Conservation (phyloP, 2,888 invertebrate species). For the Saturnia japonica region DNA sequence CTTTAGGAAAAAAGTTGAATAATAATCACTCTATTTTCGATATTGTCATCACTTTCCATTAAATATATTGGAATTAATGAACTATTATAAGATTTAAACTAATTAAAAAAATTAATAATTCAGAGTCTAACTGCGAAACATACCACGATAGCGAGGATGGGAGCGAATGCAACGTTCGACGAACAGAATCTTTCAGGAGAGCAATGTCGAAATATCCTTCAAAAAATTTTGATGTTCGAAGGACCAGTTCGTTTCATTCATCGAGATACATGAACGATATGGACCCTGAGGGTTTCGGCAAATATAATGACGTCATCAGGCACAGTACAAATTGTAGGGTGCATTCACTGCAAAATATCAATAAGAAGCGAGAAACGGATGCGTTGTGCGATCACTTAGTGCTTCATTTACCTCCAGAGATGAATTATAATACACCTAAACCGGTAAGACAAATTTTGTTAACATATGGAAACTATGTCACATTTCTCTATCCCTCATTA, state of each 20-base stretch:
- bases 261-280: conserved; percentile 62
- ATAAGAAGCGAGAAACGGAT: conserved; percentile 67
- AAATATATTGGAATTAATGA: neutral
- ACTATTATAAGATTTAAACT: neutral
- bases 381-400: conserved; percentile 68
- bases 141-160: conserved; percentile 73
- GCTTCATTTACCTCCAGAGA: conserved; percentile 67
- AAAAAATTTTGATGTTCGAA: conserved; percentile 62
- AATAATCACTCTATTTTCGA: too few species aligned
- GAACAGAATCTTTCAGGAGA: conserved; percentile 68
- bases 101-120: conserved; percentile 29
- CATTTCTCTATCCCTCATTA: too few species aligned
- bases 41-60: neutral
- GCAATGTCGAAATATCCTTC: conserved; percentile 62
- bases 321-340: conserved; percentile 62
- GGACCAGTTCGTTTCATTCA: conserved; percentile 72
- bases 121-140: conserved; percentile 75
- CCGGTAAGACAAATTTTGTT: conserved; percentile 54
- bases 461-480: neutral
- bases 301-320: conserved; percentile 48
- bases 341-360: conserved; percentile 73
- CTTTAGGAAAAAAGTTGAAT: too few species aligned
- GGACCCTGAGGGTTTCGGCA: conserved; percentile 48
- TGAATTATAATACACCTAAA: conserved; percentile 63
- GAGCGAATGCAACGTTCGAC: conserved; percentile 70